Conservation (phyloP, 2,888 invertebrate genomes). For the Gnatocerus cornutus region DNA sequence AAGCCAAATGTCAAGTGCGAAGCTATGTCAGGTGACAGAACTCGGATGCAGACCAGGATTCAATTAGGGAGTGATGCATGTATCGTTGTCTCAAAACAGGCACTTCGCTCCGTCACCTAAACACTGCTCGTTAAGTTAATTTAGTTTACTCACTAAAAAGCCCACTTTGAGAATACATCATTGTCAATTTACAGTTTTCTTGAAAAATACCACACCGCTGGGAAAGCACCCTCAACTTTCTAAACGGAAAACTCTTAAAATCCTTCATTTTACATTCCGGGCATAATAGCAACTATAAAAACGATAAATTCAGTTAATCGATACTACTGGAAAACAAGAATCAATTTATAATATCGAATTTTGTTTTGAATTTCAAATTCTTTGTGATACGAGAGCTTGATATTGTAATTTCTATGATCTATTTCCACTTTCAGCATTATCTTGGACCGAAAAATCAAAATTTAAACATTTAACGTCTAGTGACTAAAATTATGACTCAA, state of each 20-base stretch:
- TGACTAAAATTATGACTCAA: too few species aligned
- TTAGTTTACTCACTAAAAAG: constrained; percentile 60
- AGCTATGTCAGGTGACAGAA: constrained; percentile 68
- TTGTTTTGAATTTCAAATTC: too few species aligned
- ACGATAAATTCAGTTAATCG: too few species aligned
- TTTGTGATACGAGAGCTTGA: too few species aligned
- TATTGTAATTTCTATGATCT: too few species aligned
- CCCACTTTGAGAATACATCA: constrained; percentile 58
- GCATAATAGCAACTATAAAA: too few species aligned
- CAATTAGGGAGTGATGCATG: constrained; percentile 67
- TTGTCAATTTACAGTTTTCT: constrained; percentile 58
- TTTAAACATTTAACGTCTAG: too few species aligned
- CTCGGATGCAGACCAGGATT: constrained; percentile 63
- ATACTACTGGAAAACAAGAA: too few species aligned
- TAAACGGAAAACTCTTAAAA: constrained; percentile 24
- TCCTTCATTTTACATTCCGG: too few species aligned
- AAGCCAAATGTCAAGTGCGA: constrained; percentile 67
- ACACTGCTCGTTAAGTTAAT: constrained; percentile 62
- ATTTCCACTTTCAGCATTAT: too few species aligned
- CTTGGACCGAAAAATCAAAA: too few species aligned
- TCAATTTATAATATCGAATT: too few species aligned
- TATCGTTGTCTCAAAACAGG: constrained; percentile 63
- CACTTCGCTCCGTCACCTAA: constrained; percentile 68
- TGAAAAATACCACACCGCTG: constrained; percentile 52
- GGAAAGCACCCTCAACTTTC: constrained; percentile 1